Conservation (phyloP, 2,113 vertebrate species). For the Seriola rivoliana region DNA sequence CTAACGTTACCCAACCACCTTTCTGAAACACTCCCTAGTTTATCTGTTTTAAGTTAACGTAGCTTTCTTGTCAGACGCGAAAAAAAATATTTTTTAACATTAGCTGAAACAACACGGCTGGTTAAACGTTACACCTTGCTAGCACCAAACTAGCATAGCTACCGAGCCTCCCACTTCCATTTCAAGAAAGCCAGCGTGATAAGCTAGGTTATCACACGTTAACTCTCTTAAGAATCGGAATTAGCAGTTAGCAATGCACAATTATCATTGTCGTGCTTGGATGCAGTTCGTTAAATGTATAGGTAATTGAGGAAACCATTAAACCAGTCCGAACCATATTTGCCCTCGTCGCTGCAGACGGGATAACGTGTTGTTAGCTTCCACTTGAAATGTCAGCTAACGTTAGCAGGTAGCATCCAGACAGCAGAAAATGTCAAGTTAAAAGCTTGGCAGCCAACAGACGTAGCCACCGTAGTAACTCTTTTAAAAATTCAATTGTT, state of each 20-base stretch:
- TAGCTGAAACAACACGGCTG: not conserved
- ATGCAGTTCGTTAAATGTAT: too few relatives aligned
- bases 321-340: not conserved
- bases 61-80: not conserved
- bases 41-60: not conserved
- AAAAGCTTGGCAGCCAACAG: not conserved
- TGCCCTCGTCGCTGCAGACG: not conserved
- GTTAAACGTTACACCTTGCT: constrained; percentile 18
- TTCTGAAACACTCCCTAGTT: not conserved
- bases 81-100: not conserved
- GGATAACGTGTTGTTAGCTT: constrained; percentile 45
- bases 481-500: not conserved
- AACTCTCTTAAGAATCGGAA: not conserved
- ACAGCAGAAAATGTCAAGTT: constrained; percentile 9
- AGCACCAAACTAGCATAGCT: constrained; percentile 43
- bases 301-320: accelerated
- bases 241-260: too few relatives aligned
- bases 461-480: accelerated
- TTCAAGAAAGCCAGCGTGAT: constrained; percentile 44
- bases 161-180: constrained; percentile 57
- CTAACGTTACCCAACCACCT: not conserved
- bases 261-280: too few relatives aligned
- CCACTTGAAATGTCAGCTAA: constrained; percentile 52
- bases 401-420: constrained; percentile 29
- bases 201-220: constrained; percentile 24